phyloP scores from a whole-genome alignment of 2,797 vertebrate species.

The Oophaga sylvatica region DNA sequence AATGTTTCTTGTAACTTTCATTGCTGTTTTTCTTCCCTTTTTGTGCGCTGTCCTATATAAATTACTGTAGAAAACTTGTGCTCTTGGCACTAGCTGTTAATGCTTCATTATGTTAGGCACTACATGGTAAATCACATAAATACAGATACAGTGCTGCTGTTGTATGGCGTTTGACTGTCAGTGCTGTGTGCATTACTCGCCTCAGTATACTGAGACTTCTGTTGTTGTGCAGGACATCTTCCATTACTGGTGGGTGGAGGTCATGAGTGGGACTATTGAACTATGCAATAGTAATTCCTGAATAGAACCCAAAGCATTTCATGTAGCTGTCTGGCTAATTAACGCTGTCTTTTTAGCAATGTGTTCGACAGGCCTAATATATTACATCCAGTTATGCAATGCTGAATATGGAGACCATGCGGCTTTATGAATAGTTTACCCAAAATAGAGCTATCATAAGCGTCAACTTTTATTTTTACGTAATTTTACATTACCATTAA shows the following conservation, averaged over 20 bases:
- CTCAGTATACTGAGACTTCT: slow-evolving; percentile 15
- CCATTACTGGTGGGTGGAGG: slow-evolving; percentile 27
- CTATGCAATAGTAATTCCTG: slow-evolving; percentile 28
- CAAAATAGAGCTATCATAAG: too few relatives aligned
- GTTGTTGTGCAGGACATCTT: slow-evolving; percentile 13
- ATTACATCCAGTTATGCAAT: not conserved
- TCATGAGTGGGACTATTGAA: slow-evolving; percentile 25
- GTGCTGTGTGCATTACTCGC: not conserved
- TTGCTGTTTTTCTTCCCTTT: not conserved
- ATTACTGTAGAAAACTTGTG: not conserved
- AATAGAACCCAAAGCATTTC: slow-evolving; percentile 21
- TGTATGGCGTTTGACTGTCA: not conserved
- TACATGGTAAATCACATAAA: not conserved
- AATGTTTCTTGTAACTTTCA: too few relatives aligned
- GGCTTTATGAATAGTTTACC: too few relatives aligned
- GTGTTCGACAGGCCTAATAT: not conserved
- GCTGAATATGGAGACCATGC: too few relatives aligned
- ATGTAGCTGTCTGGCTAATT: slow-evolving; percentile 21
- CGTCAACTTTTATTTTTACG: too few relatives aligned
- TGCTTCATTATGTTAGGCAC: not conserved
- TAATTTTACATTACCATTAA: too few relatives aligned
- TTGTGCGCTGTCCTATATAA: not conserved
- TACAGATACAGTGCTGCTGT: not conserved
- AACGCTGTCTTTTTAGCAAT: not conserved
- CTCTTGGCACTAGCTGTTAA: not conserved